Evolutionary conservation across 2,888 invertebrate species (phyloP).

Genomic region (Coleophora flavipennella): DNA sequence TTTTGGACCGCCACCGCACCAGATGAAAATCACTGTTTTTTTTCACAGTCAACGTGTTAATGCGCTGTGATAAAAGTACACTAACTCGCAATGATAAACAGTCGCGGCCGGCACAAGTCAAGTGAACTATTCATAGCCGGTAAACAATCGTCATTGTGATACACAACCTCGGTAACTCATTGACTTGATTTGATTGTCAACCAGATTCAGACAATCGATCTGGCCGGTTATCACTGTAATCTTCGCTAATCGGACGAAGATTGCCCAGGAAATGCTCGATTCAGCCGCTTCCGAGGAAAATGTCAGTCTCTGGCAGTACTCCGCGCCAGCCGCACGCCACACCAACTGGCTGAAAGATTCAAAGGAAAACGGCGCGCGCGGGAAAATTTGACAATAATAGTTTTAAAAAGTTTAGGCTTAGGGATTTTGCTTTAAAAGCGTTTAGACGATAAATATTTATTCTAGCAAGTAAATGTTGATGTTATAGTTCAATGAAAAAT

Average conservation of each 20-base stretch:
- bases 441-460: conserved; percentile 7
- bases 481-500: not conserved
- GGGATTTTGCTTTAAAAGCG: conserved; percentile 20
- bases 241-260: conserved; percentile 20
- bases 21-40: too few species aligned
- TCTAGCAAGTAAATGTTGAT: conserved; percentile 1
- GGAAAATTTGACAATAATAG: conserved; percentile 38
- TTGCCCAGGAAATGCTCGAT: conserved; percentile 43
- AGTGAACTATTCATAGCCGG: too few species aligned
- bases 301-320: conserved; percentile 51
- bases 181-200: conserved; percentile 15
- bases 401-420: conserved; percentile 15
- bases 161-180: conserved; percentile 2
- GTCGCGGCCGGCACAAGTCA: too few species aligned
- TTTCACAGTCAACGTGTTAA: too few species aligned
- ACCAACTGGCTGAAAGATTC: conserved; percentile 12
- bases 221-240: conserved; percentile 23
- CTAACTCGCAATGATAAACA: too few species aligned
- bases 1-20: too few species aligned
- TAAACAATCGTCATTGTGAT: not conserved
- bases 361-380: conserved; percentile 29
- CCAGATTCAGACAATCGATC: conserved; percentile 21
- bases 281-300: conserved; percentile 29
- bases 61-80: too few species aligned
- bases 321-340: conserved; percentile 41